A percentile compares a stretch with the other conserved stretches of the same genome.
Evolutionary conservation across 2,113 vertebrate genomes (phyloP).

Genomic region (Hemiscyllium ocellatum): DNA sequence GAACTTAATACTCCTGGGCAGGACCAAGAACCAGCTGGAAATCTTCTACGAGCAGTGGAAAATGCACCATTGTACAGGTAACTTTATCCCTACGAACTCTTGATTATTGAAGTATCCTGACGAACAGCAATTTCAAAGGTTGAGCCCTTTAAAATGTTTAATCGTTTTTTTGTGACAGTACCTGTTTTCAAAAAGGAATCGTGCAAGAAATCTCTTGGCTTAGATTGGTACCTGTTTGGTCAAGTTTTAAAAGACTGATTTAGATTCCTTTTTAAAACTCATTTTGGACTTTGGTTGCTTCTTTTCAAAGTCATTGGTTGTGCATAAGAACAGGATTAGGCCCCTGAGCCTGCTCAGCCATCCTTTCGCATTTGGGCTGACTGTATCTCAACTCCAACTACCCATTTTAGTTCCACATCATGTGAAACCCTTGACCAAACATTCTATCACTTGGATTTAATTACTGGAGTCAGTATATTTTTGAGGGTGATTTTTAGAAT

Average conservation of each 20-base stretch:
- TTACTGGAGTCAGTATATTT: background rate
- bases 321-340: background rate
- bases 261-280: background rate
- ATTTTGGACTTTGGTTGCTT: background rate
- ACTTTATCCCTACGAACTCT: background rate
- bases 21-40: background rate
- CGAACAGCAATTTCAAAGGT: background rate
- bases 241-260: background rate
- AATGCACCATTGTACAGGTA: conserved; percentile 22
- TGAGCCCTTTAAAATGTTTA: background rate
- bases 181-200: background rate
- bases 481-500: background rate
- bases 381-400: background rate
- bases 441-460: background rate
- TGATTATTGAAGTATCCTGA: background rate
- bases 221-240: background rate
- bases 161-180: background rate
- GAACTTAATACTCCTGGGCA: background rate
- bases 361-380: background rate
- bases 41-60: background rate
- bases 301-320: background rate
- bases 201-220: background rate
- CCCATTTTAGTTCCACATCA: background rate
- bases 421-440: background rate
- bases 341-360: background rate